A percentile compares a stretch with the other conserved stretches of the same genome.
phyloP scores from a whole-genome alignment of 2,113 vertebrate genomes.

The Misgurnus mizolepis region DNA sequence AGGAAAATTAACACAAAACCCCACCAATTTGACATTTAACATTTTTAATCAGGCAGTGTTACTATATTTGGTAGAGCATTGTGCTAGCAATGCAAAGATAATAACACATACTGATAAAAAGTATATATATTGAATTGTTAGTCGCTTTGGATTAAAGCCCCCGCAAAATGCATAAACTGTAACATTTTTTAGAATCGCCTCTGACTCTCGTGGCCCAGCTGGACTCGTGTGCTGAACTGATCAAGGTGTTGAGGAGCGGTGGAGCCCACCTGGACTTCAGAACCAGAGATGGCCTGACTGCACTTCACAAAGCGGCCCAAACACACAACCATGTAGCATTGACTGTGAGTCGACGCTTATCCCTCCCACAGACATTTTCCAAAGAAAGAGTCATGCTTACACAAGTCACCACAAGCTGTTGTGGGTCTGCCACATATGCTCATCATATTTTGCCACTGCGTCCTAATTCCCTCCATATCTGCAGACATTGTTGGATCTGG shows the following conservation, averaged over 20 bases:
- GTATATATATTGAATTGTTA: no score
- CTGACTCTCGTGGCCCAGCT: conserved; percentile 90
- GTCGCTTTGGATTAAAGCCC: no score
- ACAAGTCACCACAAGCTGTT: conserved; percentile 33
- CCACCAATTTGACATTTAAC: conserved; percentile 11
- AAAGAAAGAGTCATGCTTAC: conserved; percentile 31
- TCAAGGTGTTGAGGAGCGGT: conserved; percentile 86
- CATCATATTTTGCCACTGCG: not conserved
- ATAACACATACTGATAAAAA: no score
- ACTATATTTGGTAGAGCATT: no score
- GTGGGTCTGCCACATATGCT: conserved; percentile 18
- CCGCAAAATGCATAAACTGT: no score
- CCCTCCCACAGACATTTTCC: conserved; percentile 25
- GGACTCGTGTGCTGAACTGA: conserved; percentile 82
- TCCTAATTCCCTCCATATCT: not conserved
- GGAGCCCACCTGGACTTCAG: conserved; percentile 95
- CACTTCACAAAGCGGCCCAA: conserved; percentile 87
- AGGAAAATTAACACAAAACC: not conserved
- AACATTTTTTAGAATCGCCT: conserved; percentile 82
- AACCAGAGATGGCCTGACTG: conserved; percentile 90
- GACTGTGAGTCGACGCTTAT: conserved; percentile 64
- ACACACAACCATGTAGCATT: conserved; percentile 75
- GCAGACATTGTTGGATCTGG: conserved; percentile 91
- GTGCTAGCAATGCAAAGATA: no score
- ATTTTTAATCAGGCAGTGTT: not conserved